Conservation (phyloP, 2,888 invertebrate species). For the Lycia hirtaria region DNA sequence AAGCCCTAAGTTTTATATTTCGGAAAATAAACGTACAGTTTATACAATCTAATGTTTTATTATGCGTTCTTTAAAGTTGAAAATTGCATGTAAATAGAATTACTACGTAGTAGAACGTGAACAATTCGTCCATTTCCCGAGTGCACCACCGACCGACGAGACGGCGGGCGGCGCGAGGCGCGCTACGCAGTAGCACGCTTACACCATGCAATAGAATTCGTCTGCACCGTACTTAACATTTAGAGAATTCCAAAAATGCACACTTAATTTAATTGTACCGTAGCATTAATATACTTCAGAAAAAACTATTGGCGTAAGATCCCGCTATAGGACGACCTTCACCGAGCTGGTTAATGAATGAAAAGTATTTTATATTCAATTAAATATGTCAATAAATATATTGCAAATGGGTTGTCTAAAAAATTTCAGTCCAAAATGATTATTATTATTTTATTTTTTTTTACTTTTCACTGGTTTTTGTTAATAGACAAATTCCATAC, state of each 20-base stretch:
- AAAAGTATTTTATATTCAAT: too few relatives aligned
- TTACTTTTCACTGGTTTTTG: too few relatives aligned
- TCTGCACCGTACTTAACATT: slow-evolving; percentile 21
- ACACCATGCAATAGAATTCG: slow-evolving; percentile 6
- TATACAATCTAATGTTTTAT: slow-evolving; percentile 8
- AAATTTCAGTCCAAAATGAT: too few relatives aligned
- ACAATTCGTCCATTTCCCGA: slow-evolving; percentile 35
- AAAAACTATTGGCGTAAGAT: too few relatives aligned
- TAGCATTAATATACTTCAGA: too few relatives aligned
- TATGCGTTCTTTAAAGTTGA: background rate
- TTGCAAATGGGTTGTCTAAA: too few relatives aligned
- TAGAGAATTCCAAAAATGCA: background rate
- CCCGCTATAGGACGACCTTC: too few relatives aligned
- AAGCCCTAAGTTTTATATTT: background rate
- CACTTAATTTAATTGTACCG: background rate
- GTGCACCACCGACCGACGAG: slow-evolving; percentile 24
- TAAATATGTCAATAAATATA: too few relatives aligned
- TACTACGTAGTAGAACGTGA: slow-evolving; percentile 28
- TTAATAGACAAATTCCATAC: too few relatives aligned
- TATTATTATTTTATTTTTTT: too few relatives aligned
- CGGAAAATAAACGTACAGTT: background rate
- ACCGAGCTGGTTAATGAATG: too few relatives aligned
- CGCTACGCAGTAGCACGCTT: slow-evolving; percentile 24
- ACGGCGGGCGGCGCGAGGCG: slow-evolving; percentile 15
- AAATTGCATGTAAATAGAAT: background rate